These are phyloP conservation scores for Procambarus virginalis DNA, from an alignment of 1,140 invertebrate species.

Conservation along the genomic window DNA sequence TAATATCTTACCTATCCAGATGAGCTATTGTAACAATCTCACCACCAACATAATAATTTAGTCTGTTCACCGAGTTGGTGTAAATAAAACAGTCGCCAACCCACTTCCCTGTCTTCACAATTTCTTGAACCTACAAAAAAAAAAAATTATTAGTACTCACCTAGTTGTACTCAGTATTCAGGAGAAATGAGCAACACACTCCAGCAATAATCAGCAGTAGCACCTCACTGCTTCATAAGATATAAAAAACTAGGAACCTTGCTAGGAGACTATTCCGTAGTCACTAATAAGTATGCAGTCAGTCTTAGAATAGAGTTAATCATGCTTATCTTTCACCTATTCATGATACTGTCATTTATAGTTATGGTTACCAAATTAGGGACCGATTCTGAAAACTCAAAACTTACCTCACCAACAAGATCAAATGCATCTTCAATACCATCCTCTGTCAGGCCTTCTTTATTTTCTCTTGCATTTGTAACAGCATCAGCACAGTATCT, in stretches of 20 bases:
- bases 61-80: slow-evolving; percentile 96
- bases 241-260: too few species aligned
- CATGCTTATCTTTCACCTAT: too few species aligned
- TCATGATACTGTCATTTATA: too few species aligned
- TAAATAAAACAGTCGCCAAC: slow-evolving; percentile 99
- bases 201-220: too few species aligned
- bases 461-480: slow-evolving; percentile 83
- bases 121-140: slow-evolving; percentile 92
- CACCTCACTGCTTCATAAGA: too few species aligned
- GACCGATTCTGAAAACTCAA: neutral
- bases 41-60: slow-evolving; percentile 99
- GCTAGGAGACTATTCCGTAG: too few species aligned
- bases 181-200: too few species aligned
- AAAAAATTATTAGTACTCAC: too few species aligned
- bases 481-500: slow-evolving; percentile 86
- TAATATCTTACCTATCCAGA: slow-evolving; percentile 83
- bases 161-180: too few species aligned
- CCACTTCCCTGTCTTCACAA: slow-evolving; percentile 97
- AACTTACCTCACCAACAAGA: slow-evolving; percentile 74
- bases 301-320: too few species aligned
- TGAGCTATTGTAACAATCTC: slow-evolving; percentile 99
- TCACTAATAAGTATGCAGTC: too few species aligned
- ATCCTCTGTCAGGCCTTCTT: slow-evolving; percentile 89
- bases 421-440: slow-evolving; percentile 98
- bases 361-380: too few species aligned